Conservation (phyloP, 2,797 vertebrate genomes). For the Crenichthys baileyi region DNA sequence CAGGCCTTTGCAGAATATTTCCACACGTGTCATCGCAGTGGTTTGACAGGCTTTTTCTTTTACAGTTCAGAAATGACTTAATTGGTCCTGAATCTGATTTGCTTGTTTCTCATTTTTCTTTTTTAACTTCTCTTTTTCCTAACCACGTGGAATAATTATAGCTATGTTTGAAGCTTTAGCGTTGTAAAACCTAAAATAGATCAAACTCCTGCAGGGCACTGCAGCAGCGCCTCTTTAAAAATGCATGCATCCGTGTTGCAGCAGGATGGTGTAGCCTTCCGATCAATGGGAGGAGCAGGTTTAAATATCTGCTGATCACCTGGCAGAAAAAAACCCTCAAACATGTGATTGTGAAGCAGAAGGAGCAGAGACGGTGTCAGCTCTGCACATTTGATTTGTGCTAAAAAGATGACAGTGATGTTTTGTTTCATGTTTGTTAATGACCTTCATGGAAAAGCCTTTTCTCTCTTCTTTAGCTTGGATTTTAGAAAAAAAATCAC, state of each 20-base stretch:
- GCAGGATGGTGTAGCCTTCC: slow-evolving; percentile 41
- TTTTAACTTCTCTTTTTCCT: background rate
- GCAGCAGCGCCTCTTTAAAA: slow-evolving; percentile 67
- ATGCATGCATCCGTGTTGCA: slow-evolving; percentile 54
- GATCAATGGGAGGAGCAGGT: slow-evolving; percentile 53
- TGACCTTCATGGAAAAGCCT: background rate
- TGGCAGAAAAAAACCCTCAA: slow-evolving; percentile 15
- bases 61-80: background rate
- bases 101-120: background rate
- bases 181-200: slow-evolving; percentile 29
- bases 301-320: slow-evolving; percentile 31
- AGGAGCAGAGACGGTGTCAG: slow-evolving; percentile 14
- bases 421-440: background rate
- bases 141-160: background rate
- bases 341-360: background rate
- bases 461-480: background rate
- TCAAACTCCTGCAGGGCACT: slow-evolving; percentile 14
- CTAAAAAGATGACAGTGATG: slow-evolving; percentile 15
- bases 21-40: slow-evolving; percentile 14
- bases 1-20: slow-evolving; percentile 1
- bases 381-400: slow-evolving; percentile 34
- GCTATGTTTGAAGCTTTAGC: slow-evolving; percentile 6
- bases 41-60: slow-evolving; percentile 14
- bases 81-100: background rate
- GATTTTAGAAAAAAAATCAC: background rate